phyloP scores from a whole-genome alignment of 2,113 vertebrate genomes.

The Toxotes jaculatrix region DNA sequence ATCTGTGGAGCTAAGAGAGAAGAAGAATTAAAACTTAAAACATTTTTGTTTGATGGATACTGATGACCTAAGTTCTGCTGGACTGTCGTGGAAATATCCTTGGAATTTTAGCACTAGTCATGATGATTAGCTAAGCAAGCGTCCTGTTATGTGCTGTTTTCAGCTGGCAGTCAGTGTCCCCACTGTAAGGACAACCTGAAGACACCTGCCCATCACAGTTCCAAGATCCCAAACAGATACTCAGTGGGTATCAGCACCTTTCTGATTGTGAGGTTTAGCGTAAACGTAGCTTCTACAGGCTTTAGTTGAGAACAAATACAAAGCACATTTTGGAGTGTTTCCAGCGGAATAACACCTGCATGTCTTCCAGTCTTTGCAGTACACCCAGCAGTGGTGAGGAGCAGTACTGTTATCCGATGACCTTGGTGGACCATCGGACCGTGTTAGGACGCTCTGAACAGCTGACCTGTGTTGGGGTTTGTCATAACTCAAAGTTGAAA shows the following conservation, averaged over 20 bases:
- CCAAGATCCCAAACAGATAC: conserved; percentile 72
- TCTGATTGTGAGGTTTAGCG: background rate
- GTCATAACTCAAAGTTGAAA: background rate
- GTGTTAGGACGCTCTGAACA: background rate
- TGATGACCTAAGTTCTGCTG: no score
- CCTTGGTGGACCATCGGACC: background rate
- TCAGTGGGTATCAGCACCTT: conserved; percentile 54
- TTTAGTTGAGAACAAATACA: background rate
- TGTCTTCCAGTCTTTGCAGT: conserved; percentile 74
- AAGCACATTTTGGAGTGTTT: background rate
- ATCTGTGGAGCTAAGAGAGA: no score
- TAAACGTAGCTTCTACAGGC: no score
- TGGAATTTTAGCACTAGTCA: no score
- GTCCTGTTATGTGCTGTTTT: background rate
- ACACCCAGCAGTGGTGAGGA: conserved; percentile 81
- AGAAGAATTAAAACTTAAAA: no score
- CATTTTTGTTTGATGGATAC: no score
- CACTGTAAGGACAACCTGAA: conserved; percentile 46
- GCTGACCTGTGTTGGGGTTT: background rate
- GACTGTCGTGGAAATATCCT: no score
- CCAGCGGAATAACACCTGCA: background rate
- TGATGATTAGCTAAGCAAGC: background rate
- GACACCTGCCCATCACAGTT: conserved; percentile 9
- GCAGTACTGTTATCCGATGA: background rate
- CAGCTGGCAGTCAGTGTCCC: conserved; percentile 58